These are phyloP conservation scores for Bombylius discolor DNA, from an alignment of 2,888 invertebrate species.

Conservation along the genomic window DNA sequence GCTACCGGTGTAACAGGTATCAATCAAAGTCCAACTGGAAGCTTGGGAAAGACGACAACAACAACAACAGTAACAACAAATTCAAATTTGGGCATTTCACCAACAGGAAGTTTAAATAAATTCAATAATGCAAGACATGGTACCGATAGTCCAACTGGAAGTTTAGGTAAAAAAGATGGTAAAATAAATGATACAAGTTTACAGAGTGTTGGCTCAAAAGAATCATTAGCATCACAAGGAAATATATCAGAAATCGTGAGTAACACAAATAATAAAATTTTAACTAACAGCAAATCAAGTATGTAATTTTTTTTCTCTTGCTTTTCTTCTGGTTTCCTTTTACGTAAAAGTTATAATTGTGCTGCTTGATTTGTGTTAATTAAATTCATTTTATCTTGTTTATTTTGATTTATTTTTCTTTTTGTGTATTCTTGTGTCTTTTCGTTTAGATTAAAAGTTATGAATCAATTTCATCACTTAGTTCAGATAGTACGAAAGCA, in stretches of 20 bases:
- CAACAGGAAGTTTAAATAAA: constrained; percentile 32
- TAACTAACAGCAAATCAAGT: neutral
- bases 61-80: constrained; percentile 21
- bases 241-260: constrained; percentile 32
- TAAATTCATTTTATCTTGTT: no score
- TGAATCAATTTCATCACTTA: constrained; percentile 50
- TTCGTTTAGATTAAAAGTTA: constrained; percentile 46
- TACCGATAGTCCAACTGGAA: constrained; percentile 21
- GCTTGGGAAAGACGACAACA: constrained; percentile 30
- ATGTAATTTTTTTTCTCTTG: neutral
- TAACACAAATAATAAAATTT: neutral
- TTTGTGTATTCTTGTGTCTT: neutral
- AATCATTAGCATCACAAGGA: constrained; percentile 36
- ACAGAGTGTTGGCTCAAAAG: constrained; percentile 35
- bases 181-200: constrained; percentile 21
- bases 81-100: constrained; percentile 17
- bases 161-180: constrained; percentile 27
- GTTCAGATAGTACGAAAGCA: constrained; percentile 44
- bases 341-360: no score
- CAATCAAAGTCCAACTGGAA: constrained; percentile 30
- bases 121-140: constrained; percentile 18
- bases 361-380: no score
- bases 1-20: constrained; percentile 8
- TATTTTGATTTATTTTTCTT: neutral
- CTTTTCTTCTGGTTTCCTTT: no score